Percentiles rank a stretch among this genome's conserved stretches.
Evolutionary conservation across 1,140 invertebrate species (phyloP).

Genomic region (Sitophilus oryzae): DNA sequence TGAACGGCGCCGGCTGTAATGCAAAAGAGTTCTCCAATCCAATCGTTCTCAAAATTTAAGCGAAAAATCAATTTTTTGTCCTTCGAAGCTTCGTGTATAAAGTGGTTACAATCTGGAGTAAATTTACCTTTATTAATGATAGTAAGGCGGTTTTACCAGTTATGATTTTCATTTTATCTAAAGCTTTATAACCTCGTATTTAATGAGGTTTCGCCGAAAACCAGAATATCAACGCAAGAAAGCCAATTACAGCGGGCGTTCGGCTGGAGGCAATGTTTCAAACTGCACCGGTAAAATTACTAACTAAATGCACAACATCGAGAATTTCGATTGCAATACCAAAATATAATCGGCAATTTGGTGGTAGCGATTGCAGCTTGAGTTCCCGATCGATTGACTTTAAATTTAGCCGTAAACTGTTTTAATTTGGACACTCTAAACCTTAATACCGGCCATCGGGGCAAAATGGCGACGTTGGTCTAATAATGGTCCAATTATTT

Average conservation of each 20-base stretch:
- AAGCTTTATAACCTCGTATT: slow-evolving; percentile 14
- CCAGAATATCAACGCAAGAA: not conserved
- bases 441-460: not conserved
- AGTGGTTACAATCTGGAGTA: too few relatives aligned
- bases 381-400: slow-evolving; percentile 5
- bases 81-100: too few relatives aligned
- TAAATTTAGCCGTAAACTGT: slow-evolving; percentile 5
- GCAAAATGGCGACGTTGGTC: not conserved
- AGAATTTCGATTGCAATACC: slow-evolving; percentile 3
- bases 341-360: slow-evolving; percentile 1
- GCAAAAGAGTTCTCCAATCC: too few relatives aligned
- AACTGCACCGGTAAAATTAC: too few relatives aligned
- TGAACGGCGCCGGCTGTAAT: too few relatives aligned
- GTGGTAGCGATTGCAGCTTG: not conserved
- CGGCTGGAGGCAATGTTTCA: too few relatives aligned
- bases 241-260: too few relatives aligned
- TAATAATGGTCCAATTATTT: not conserved
- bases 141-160: too few relatives aligned
- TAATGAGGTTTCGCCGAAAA: not conserved
- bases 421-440: not conserved
- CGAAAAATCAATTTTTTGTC: too few relatives aligned
- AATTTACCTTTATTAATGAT: too few relatives aligned
- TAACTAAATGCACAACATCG: not conserved
- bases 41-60: too few relatives aligned
- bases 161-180: too few relatives aligned